Conservation (phyloP, 92 coral and sea anemone species). For the Epizoanthus scotinus region DNA sequence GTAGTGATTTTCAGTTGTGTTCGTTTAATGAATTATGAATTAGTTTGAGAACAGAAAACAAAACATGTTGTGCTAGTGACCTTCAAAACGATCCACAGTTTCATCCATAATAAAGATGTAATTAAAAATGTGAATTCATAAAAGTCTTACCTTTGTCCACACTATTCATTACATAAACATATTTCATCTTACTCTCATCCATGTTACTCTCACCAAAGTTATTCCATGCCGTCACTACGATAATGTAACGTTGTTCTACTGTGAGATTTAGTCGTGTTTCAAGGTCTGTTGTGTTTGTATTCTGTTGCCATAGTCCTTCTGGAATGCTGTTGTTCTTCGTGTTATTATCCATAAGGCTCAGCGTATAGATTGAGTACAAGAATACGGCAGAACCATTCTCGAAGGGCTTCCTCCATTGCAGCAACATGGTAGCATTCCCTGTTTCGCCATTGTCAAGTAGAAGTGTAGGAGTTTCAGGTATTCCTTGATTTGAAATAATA, state of each 20-base stretch:
- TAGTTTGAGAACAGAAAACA: too few relatives aligned
- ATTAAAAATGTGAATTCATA: too few relatives aligned
- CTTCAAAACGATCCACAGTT: too few relatives aligned
- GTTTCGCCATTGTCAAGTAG: background rate
- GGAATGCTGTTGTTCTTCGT: background rate
- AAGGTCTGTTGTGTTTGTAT: background rate
- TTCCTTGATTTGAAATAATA: constrained; percentile 4
- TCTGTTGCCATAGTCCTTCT: background rate
- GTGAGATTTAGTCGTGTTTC: background rate
- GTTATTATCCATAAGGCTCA: background rate
- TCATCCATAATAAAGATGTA: too few relatives aligned
- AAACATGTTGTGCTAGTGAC: too few relatives aligned
- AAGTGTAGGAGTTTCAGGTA: constrained; percentile 2
- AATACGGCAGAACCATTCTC: constrained; percentile 20
- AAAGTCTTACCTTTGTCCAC: background rate
- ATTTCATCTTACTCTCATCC: background rate
- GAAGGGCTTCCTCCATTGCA: constrained; percentile 6
- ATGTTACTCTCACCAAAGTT: constrained; percentile 11
- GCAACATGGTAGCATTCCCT: background rate
- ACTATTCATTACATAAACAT: background rate
- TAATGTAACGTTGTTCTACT: background rate
- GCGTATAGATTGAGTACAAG: constrained; percentile 8
- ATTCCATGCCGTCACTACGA: constrained; percentile 13
- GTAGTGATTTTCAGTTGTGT: too few relatives aligned
- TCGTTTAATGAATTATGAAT: too few relatives aligned